These are phyloP conservation scores for Bubo bubo DNA, from an alignment of 2,113 vertebrate genomes.

Conservation along the genomic window DNA sequence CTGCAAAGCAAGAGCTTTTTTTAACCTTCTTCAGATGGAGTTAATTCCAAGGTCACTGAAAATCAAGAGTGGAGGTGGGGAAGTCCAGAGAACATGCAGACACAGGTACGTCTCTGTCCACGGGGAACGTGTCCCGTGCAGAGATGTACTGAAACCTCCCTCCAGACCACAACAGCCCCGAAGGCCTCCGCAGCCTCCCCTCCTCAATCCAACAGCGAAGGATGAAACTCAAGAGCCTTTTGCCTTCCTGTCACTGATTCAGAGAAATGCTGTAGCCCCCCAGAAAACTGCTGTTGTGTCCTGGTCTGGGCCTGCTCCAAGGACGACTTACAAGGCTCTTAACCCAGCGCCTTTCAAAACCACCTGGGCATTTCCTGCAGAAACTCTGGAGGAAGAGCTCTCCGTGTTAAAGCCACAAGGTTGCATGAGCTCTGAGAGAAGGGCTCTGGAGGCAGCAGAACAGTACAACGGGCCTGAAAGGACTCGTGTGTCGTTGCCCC, in stretches of 20 bases:
- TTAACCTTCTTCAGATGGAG: not conserved
- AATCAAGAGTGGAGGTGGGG: not conserved
- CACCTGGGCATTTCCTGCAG: not conserved
- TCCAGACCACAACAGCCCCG: not conserved
- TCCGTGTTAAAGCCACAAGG: accelerated
- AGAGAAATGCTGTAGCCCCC: not conserved
- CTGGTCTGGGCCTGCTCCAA: not conserved
- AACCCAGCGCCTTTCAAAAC: not conserved
- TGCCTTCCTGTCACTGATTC: not conserved
- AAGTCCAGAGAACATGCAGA: not conserved
- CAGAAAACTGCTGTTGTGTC: not conserved
- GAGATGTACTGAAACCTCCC: too few relatives aligned
- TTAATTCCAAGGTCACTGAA: not conserved
- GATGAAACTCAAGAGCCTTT: not conserved
- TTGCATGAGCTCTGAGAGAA: accelerated
- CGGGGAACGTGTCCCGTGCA: accelerated
- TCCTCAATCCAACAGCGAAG: accelerated
- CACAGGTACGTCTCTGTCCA: not conserved
- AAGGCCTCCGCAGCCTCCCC: not conserved
- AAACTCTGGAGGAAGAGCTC: not conserved
- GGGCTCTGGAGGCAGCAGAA: not conserved
- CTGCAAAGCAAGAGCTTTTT: not conserved
- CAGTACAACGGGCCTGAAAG: too few relatives aligned
- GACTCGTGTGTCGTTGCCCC: accelerated
- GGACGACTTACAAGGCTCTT: not conserved